Evolutionary conservation across 2,888 invertebrate genomes (phyloP), one percentile per base, ranked within the genome.

Genomic region (Apamea anceps): DNA sequence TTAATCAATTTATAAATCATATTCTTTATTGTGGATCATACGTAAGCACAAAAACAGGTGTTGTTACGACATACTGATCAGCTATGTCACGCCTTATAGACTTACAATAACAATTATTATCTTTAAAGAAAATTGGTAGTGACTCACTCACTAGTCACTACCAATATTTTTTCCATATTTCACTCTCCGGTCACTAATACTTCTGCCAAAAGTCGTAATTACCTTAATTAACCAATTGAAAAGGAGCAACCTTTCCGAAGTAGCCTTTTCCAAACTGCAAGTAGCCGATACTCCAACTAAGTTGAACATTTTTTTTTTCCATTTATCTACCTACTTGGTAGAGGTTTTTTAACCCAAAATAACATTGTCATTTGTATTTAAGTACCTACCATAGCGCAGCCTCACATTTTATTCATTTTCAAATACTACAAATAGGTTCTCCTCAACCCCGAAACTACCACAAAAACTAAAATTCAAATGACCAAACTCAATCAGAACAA

Each of bases 401-500:
- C 28, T 57, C 15, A 80, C 37, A 28, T 42, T 60, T 51, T 71
- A 71, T 62, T 21, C 3, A 68, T 37, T 12, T 18, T 25, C 10
- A 62, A 48, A 57, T 67, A 25, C 25, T 13, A 37, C 12, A 15
- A 12, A 7, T 54, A 48, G 48, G 4, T 48, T 32, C 45, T 5
- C 3, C 37, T n/a, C n/a, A 45, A 57, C 6, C 3, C 51, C 67
- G 7, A 60, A 84, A 84, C n/a, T 6, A 70, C 7, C 2, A 48
- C 28, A 71, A 68, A 68, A 65, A 72, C 60, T 71, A 67, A 73
- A 83, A 86, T 84, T 78, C n/a, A 72, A 85, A 80, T 78, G 71
- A 74, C 77, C 54, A 63, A 79, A 80, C 70, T 80, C 78, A 67
- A 70, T 74, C 68, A 67, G 48, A 72, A 63, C 60, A 75, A 68